Evolutionary conservation across 2,888 invertebrate species (phyloP), one percentile per base, ranked within the genome.

Genomic region (Perizoma affinitatum): DNA sequence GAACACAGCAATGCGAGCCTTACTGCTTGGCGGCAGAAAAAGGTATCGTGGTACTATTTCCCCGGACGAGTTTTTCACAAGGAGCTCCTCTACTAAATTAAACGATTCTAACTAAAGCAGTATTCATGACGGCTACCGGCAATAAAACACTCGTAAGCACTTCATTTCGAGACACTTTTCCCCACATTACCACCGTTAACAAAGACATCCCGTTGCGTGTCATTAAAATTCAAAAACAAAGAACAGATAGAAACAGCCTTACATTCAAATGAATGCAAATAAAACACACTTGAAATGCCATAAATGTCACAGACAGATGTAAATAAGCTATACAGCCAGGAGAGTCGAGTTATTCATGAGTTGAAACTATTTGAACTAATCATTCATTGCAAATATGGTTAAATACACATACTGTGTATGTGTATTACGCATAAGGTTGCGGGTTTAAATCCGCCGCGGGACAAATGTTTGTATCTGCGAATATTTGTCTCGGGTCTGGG

Each of bases 201-300:
- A 46, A 52, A 59, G 54, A 62, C 58, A 54, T 52, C 53, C 36
- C 56, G 54, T 63, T 41, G 62, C 57, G 57, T 63, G 63, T 45
- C 54, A 66, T 69, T 66, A 63, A 63, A 66, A 69, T 69, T 69
- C 67, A 66, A 65, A 63, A 67, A 67, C 62, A 58, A 58, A 61
- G 48, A 55, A 53, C 54, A 59, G 67, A 69, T 67, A 67, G 63
- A 67, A 65, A 47, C 63, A 63, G 64, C 60, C 66, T 65, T 59
- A 56, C 67, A 64, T 67, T 66, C 64, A 66, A 69, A 66, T 63
- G 54, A 54, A 69, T 66, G 64, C 61, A 63, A 66, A 67, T 67
- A 68, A 62, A 63, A 66, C 52, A 58, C 57, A 57, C 47, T 52
- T 35, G 44, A 60, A 68, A 59, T 63, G 51, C 54, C 54, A 54